These are phyloP conservation scores for Cromileptes altivelis DNA, from an alignment of 2,113 vertebrate species.

Conservation along the genomic window DNA sequence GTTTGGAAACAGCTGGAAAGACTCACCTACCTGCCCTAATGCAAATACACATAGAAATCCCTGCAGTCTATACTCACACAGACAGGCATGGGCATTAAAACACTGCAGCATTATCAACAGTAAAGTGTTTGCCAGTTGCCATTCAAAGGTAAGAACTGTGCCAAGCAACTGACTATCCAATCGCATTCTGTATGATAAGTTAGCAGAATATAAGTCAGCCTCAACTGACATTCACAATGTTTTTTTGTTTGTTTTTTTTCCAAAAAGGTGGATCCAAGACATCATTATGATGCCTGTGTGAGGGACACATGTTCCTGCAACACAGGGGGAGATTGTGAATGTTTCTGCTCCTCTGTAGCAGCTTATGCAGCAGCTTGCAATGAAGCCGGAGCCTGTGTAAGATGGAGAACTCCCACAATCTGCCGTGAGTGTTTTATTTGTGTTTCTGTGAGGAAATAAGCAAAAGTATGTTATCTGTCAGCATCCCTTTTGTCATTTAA, in stretches of 20 bases:
- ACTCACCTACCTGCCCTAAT: conserved; percentile 84
- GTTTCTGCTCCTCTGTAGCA: conserved; percentile 93
- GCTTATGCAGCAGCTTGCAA: conserved; percentile 92
- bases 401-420: conserved; percentile 91
- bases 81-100: conserved; percentile 87
- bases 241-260: conserved; percentile 12
- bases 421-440: conserved; percentile 89
- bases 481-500: background rate
- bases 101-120: conserved; percentile 89
- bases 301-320: conserved; percentile 92
- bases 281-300: conserved; percentile 91
- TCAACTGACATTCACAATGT: background rate
- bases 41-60: conserved; percentile 70
- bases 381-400: conserved; percentile 85
- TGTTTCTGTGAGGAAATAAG: conserved; percentile 1
- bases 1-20: conserved; percentile 93
- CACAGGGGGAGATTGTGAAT: conserved; percentile 93
- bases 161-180: background rate
- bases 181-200: background rate
- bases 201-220: background rate
- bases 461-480: background rate
- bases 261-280: conserved; percentile 88
- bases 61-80: conserved; percentile 86
- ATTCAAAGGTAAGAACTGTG: conserved; percentile 81
- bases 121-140: conserved; percentile 83